A percentile compares a stretch with the other conserved stretches of the same genome.
Conservation (phyloP, 2,888 invertebrate species). For the Eupsilia transversa region DNA sequence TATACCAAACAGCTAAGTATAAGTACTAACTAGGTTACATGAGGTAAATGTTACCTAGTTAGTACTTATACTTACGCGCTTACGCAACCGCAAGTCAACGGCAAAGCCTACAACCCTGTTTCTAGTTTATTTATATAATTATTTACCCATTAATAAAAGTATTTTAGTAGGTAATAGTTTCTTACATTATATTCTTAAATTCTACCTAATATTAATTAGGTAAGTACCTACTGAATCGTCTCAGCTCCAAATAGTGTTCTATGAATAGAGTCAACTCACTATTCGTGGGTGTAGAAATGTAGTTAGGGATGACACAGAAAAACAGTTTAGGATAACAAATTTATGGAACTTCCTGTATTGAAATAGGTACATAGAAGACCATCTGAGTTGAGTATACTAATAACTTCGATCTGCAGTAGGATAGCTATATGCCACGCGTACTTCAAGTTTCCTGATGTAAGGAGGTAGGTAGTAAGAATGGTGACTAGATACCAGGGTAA, state of each 20-base stretch:
- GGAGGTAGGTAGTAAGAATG: too few species aligned
- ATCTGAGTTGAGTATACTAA: not conserved
- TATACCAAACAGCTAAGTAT: not conserved
- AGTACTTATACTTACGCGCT: too few species aligned
- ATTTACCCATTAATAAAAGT: constrained; percentile 1
- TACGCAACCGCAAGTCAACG: constrained; percentile 23
- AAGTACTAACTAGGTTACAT: not conserved
- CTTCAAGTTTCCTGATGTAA: not conserved
- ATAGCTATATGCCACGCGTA: not conserved
- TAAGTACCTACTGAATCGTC: constrained; percentile 1
- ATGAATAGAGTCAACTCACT: constrained; percentile 31
- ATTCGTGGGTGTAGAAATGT: constrained; percentile 16
- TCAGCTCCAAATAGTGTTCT: constrained; percentile 1
- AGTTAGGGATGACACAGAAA: not conserved
- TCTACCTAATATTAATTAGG: not conserved
- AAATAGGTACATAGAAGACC: constrained; percentile 3
- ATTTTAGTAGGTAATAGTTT: not conserved
- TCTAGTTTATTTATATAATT: not conserved
- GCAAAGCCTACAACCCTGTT: not conserved
- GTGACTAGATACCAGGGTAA: too few species aligned
- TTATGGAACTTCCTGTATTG: not conserved
- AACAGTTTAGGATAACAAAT: not conserved
- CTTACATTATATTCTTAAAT: not conserved
- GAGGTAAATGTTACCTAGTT: too few species aligned
- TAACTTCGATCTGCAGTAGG: not conserved